phyloP scores from a whole-genome alignment of 1,140 invertebrate species.

The Brachionus calyciflorus region DNA sequence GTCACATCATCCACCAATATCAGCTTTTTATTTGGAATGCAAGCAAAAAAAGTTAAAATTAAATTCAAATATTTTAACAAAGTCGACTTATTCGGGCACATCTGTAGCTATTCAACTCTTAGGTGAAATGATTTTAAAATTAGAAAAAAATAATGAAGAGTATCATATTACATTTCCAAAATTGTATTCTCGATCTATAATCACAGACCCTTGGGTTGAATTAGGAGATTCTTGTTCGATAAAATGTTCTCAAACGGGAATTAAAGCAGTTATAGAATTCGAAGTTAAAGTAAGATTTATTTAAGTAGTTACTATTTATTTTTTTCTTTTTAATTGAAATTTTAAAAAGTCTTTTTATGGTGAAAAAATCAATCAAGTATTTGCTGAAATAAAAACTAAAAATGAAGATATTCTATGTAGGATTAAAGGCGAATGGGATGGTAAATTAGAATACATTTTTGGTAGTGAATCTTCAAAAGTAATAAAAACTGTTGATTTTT shows the following conservation, averaged over 20 bases:
- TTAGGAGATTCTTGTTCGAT: slow-evolving; percentile 86
- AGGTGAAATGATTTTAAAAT: slow-evolving; percentile 68
- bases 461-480: slow-evolving; percentile 53
- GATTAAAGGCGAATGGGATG: slow-evolving; percentile 60
- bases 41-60: slow-evolving; percentile 82
- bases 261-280: too few relatives aligned
- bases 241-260: too few relatives aligned
- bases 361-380: slow-evolving; percentile 83
- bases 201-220: slow-evolving; percentile 55
- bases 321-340: slow-evolving; percentile 44
- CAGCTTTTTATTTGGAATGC: slow-evolving; percentile 94
- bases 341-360: slow-evolving; percentile 79
- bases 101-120: not conserved
- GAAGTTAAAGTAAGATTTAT: slow-evolving; percentile 74
- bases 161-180: slow-evolving; percentile 78
- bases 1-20: slow-evolving; percentile 96
- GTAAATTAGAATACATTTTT: slow-evolving; percentile 58
- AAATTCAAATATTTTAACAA: slow-evolving; percentile 91
- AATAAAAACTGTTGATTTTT: slow-evolving; percentile 53
- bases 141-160: slow-evolving; percentile 81
- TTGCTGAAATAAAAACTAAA: slow-evolving; percentile 71
- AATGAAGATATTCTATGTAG: slow-evolving; percentile 57
- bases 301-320: slow-evolving; percentile 66
- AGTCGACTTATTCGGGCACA: slow-evolving; percentile 67
- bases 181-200: slow-evolving; percentile 59